Evolutionary conservation across 1,140 invertebrate species (phyloP).

Genomic region (Neotoxoptera formosana): DNA sequence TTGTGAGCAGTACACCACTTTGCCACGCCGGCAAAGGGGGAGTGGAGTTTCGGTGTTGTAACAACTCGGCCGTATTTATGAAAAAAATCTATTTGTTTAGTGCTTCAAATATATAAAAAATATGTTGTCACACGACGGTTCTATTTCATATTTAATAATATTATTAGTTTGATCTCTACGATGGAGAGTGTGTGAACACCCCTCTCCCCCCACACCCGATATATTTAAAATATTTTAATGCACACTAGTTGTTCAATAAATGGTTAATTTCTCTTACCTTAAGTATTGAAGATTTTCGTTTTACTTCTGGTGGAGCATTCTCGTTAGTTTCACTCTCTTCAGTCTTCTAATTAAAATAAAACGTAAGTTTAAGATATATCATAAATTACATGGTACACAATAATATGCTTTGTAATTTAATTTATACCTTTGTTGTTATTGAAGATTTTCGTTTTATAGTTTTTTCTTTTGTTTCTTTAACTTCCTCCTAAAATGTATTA

Average conservation of each 20-base stretch:
- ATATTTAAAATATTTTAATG: not conserved
- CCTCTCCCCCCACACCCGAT: too few species aligned
- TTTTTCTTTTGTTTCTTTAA: slow-evolving; percentile 59
- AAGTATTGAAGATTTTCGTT: slow-evolving; percentile 53
- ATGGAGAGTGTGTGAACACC: too few species aligned
- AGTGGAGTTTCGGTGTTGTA: too few species aligned
- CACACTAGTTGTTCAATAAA: not conserved
- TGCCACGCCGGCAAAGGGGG: too few species aligned
- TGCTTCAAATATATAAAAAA: too few species aligned
- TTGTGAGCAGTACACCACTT: too few species aligned
- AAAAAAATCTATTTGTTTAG: too few species aligned
- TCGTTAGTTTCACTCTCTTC: slow-evolving; percentile 49
- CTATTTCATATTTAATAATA: too few species aligned
- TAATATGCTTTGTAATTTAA: not conserved
- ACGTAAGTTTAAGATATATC: not conserved
- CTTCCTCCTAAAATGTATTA: slow-evolving; percentile 17
- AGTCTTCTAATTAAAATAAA: slow-evolving; percentile 47
- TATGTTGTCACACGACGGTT: too few species aligned
- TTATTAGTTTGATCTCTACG: too few species aligned
- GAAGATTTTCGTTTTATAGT: slow-evolving; percentile 58
- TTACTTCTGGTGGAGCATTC: slow-evolving; percentile 50
- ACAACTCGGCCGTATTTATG: too few species aligned
- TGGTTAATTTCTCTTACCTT: slow-evolving; percentile 27
- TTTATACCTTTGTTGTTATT: slow-evolving; percentile 37
- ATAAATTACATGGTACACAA: not conserved